Evolutionary conservation across 1,140 invertebrate genomes (phyloP), one percentile per base, ranked within the genome.

Genomic region (Calliopsis andreniformis): DNA sequence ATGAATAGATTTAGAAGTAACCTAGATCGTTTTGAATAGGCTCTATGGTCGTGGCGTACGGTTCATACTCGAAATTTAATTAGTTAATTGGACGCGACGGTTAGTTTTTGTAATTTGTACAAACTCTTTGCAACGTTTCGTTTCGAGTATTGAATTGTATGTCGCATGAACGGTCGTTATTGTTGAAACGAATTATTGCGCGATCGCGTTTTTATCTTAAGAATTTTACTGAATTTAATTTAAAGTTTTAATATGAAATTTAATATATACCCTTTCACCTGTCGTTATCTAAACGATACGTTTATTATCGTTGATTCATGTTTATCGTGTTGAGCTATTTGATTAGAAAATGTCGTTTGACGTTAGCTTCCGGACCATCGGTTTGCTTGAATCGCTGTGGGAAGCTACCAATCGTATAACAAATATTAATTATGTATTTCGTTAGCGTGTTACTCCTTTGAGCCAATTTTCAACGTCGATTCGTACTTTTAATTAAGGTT

Each of bases 361-460:
- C 16, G 51, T 45, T 42, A 28, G 69, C 47, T 64, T 30, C 25
- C 35, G 59, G 1, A 10, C 30, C 35, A 20, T 32, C 25, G 56
- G 28, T 59, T 76, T 25, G n/a, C 32, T 16, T 25, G 51, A 49
- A 51, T 76, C 61, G 70, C 35, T 30, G 45, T 62, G 25, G 59
- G 35, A 66, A 28, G 25, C 32, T 39, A 35, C 59, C 30, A 43
- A 32, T 30, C 51, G 53, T 3, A n/a, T 4, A 25, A 23, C 35
- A 18, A 72, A 49, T 35, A n/a, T 16, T n/a, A n/a, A 3, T 49
- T 8, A 12, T 23, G 86, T 90, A 87, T 89, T 90, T 86, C 88
- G 70, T 73, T 69, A 63, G 45, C 23, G 20, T 72, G n/a, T 64
- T 18, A 30, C 12, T 69, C 5, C 2, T 20, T 25, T 20, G 32